Evolutionary conservation across 1,140 invertebrate genomes (phyloP).

Genomic region (Drosophila rhopaloa): DNA sequence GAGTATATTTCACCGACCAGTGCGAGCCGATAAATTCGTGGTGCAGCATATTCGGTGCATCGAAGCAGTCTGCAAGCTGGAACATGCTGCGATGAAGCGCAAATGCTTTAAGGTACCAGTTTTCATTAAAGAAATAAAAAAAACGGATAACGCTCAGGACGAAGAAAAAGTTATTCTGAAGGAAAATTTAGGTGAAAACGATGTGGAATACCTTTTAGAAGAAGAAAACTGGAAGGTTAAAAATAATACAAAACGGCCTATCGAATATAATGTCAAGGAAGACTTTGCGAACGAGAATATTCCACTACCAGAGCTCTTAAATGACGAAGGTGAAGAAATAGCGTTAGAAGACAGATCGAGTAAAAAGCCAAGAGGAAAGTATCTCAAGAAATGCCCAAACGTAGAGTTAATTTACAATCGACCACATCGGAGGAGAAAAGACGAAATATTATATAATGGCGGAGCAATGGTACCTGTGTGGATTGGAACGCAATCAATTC

Average conservation of each 20-base stretch:
- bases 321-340: background rate
- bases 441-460: conserved; percentile 2
- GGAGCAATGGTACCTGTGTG: background rate
- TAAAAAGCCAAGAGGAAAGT: background rate
- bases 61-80: background rate
- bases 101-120: too few relatives aligned
- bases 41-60: too few relatives aligned
- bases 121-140: too few relatives aligned
- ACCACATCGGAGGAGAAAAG: conserved; percentile 5
- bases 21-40: too few relatives aligned
- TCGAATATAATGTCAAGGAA: conserved; percentile 2
- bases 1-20: too few relatives aligned
- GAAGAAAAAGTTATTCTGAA: too few relatives aligned
- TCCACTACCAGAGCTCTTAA: background rate
- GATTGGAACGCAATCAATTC: background rate
- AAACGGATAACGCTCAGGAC: too few relatives aligned
- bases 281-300: background rate
- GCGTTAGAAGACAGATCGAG: background rate
- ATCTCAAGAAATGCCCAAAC: background rate
- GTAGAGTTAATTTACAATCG: conserved; percentile 1
- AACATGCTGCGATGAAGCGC: too few relatives aligned
- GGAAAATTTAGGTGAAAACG: too few relatives aligned
- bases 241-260: too few relatives aligned
- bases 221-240: too few relatives aligned
- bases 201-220: too few relatives aligned